Conservation (phyloP, 1,140 invertebrate genomes). For the Ceratosolen solmsi region DNA sequence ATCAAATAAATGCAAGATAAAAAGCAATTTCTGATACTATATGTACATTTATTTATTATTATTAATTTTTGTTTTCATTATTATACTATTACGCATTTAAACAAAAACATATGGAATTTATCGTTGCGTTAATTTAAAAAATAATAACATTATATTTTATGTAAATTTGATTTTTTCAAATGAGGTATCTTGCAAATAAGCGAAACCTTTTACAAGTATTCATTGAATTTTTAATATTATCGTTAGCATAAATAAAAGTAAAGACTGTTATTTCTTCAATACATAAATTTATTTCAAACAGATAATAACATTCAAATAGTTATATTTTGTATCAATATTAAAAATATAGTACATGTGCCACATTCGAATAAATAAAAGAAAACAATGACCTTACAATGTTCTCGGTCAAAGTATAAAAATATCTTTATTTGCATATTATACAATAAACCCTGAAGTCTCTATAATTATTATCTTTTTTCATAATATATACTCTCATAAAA, state of each 20-base stretch:
- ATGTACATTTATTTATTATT: no score
- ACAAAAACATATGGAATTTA: no score
- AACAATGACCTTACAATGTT: constrained; percentile 1
- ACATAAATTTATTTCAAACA: constrained; percentile 40
- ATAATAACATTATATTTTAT: no score
- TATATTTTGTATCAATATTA: background rate
- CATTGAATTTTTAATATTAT: no score
- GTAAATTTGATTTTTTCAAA: no score
- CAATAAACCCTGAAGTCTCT: background rate
- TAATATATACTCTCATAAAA: background rate
- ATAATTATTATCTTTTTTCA: background rate
- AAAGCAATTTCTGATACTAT: no score
- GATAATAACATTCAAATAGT: constrained; percentile 24
- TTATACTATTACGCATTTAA: no score
- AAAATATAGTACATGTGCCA: background rate
- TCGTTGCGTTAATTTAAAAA: no score
- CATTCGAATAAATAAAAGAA: constrained; percentile 3
- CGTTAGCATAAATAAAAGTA: background rate
- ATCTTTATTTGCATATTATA: constrained; percentile 17
- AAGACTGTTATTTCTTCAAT: background rate
- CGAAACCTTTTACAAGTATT: no score
- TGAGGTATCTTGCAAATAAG: no score
- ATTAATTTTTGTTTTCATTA: no score
- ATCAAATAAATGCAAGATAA: no score
- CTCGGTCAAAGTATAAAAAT: constrained; percentile 28